Conservation (phyloP, 2,888 invertebrate species). For the Orthosia incerta region DNA sequence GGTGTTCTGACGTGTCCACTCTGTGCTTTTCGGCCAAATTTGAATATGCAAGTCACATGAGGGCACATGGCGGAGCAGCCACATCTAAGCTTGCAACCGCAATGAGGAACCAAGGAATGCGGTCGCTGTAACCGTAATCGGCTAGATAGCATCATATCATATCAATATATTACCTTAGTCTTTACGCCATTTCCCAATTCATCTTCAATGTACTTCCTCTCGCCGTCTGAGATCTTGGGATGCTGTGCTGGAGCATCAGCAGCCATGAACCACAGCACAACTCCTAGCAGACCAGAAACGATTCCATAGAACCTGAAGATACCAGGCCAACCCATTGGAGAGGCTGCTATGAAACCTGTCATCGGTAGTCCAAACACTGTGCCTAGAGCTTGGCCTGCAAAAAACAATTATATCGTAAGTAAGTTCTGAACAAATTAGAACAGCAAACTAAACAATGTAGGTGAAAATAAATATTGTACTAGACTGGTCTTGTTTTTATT, state of each 20-base stretch:
- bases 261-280: conserved; percentile 90
- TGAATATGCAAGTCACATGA: too few relatives aligned
- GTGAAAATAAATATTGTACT: background rate
- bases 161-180: conserved; percentile 67
- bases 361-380: conserved; percentile 94
- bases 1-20: too few relatives aligned
- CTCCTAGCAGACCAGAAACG: conserved; percentile 90
- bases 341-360: conserved; percentile 93
- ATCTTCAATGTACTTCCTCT: conserved; percentile 93
- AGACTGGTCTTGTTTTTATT: background rate
- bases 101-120: too few relatives aligned
- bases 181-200: conserved; percentile 88
- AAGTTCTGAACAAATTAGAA: background rate
- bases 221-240: conserved; percentile 91
- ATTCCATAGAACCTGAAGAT: conserved; percentile 94
- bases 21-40: too few relatives aligned
- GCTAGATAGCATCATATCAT: too few relatives aligned
- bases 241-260: conserved; percentile 93
- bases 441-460: background rate
- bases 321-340: conserved; percentile 94
- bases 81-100: too few relatives aligned
- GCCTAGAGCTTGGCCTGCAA: conserved; percentile 91
- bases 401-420: background rate
- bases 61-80: too few relatives aligned
- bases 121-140: too few relatives aligned